Percentiles rank a stretch among this genome's conserved stretches.
Evolutionary conservation across 2,888 invertebrate genomes (phyloP).

Genomic region (Macaria notata): DNA sequence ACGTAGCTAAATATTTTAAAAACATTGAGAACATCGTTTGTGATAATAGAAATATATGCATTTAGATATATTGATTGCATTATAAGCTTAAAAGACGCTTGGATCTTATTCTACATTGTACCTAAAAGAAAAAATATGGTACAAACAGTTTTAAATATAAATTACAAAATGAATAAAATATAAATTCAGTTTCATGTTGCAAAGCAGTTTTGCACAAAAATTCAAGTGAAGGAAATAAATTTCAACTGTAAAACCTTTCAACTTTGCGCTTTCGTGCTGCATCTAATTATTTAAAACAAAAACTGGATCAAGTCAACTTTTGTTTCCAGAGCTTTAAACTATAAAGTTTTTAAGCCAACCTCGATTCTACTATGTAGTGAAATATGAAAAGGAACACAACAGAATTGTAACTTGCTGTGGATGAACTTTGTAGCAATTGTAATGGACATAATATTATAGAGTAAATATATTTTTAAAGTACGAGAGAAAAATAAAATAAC

Average conservation of each 20-base stretch:
- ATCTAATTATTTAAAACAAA: slow-evolving; percentile 27
- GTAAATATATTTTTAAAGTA: too few relatives aligned
- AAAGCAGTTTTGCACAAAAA: slow-evolving; percentile 12
- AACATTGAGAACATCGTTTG: too few relatives aligned
- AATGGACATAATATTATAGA: too few relatives aligned
- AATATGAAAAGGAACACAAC: slow-evolving; percentile 17
- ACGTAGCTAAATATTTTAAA: too few relatives aligned
- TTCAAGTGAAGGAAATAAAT: slow-evolving; percentile 11
- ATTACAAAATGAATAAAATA: too few relatives aligned
- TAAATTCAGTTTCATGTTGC: slow-evolving; percentile 20
- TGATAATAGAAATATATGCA: too few relatives aligned
- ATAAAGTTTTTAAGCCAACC: slow-evolving; percentile 25
- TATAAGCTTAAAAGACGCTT: too few relatives aligned
- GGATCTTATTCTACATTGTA: too few relatives aligned
- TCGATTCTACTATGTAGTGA: slow-evolving; percentile 20
- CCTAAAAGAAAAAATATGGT: too few relatives aligned
- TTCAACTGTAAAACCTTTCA: slow-evolving; percentile 23
- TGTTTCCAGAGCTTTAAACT: slow-evolving; percentile 22
- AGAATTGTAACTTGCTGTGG: slow-evolving; percentile 18
- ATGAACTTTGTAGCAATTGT: neutral
- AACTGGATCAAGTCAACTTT: slow-evolving; percentile 22
- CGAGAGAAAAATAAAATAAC: too few relatives aligned
- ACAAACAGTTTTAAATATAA: too few relatives aligned
- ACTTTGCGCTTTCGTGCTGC: slow-evolving; percentile 28
- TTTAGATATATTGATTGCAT: too few relatives aligned